These are phyloP conservation scores for Myopa tessellatipennis DNA, from an alignment of 2,888 invertebrate genomes.

Conservation along the genomic window DNA sequence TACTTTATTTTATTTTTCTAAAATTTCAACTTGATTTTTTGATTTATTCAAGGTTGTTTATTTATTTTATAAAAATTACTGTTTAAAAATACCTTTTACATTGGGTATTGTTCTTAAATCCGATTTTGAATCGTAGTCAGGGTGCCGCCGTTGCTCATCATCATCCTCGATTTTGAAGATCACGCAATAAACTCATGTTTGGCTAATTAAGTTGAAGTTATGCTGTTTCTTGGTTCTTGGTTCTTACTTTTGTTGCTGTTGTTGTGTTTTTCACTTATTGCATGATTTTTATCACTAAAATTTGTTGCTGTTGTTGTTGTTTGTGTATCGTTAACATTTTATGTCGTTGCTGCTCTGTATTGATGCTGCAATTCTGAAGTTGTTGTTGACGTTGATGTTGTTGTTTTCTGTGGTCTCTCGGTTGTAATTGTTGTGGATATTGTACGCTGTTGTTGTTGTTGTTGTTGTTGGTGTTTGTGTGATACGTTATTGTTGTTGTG, in stretches of 20 bases:
- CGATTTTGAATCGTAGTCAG: too few species aligned
- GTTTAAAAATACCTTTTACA: background rate
- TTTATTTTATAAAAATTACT: background rate
- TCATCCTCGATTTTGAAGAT: background rate
- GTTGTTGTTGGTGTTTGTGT: background rate
- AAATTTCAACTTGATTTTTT: too few species aligned
- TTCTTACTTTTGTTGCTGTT: background rate
- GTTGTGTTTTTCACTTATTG: background rate
- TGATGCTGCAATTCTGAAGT: conserved; percentile 7
- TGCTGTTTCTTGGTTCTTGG: background rate
- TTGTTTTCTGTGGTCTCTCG: background rate
- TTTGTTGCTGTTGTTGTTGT: background rate
- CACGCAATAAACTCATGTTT: conserved; percentile 30
- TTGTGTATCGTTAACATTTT: conserved; percentile 11
- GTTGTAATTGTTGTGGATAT: background rate
- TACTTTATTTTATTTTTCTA: background rate
- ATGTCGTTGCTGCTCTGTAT: background rate
- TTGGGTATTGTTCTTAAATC: background rate
- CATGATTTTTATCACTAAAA: conserved; percentile 14
- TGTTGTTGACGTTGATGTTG: background rate
- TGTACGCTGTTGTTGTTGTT: background rate
- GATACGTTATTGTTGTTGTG: background rate
- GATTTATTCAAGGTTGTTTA: background rate
- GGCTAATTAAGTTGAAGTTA: conserved; percentile 31
- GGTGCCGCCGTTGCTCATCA: too few species aligned